phyloP scores from a whole-genome alignment of 2,888 invertebrate species.

The Caenorhabditis virilis region DNA sequence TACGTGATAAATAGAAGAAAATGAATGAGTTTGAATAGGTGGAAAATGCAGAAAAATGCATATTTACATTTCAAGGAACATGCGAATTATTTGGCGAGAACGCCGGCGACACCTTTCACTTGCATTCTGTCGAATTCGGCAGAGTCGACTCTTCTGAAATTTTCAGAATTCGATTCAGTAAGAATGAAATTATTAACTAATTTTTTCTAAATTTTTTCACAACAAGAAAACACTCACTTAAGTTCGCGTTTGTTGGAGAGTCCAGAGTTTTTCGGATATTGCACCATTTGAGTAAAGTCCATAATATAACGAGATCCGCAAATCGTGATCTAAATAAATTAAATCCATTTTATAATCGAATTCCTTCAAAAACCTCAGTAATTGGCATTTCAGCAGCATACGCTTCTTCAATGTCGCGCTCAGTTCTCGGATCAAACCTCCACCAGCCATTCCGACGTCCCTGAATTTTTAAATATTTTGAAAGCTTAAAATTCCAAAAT shows the following conservation, averaged over 20 bases:
- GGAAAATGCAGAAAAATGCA: no score
- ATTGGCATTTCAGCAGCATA: conserved; percentile 8
- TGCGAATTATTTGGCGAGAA: conserved; percentile 7
- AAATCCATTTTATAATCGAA: neutral
- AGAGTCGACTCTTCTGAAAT: conserved; percentile 30
- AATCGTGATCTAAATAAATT: conserved; percentile 13
- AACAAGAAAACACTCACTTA: conserved; percentile 22
- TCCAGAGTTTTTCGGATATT: conserved; percentile 25
- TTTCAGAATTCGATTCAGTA: neutral
- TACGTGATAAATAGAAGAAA: no score
- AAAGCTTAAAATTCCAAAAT: neutral
- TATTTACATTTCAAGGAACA: no score
- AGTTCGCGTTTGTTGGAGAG: conserved; percentile 10
- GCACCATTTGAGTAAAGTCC: conserved; percentile 34
- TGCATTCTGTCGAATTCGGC: conserved; percentile 22
- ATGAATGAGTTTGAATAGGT: no score
- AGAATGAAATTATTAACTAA: neutral
- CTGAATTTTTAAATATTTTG: conserved; percentile 3
- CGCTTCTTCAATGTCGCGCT: conserved; percentile 45
- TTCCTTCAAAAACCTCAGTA: conserved; percentile 15
- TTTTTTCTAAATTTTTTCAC: conserved; percentile 1
- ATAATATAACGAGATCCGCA: conserved; percentile 39
- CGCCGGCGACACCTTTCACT: conserved; percentile 44
- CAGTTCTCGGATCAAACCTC: conserved; percentile 53
- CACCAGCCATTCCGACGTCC: conserved; percentile 51